A percentile compares a stretch with the other conserved stretches of the same genome.
Evolutionary conservation across 2,113 vertebrate genomes (phyloP).

Genomic region (Aptenodytes patagonicus): DNA sequence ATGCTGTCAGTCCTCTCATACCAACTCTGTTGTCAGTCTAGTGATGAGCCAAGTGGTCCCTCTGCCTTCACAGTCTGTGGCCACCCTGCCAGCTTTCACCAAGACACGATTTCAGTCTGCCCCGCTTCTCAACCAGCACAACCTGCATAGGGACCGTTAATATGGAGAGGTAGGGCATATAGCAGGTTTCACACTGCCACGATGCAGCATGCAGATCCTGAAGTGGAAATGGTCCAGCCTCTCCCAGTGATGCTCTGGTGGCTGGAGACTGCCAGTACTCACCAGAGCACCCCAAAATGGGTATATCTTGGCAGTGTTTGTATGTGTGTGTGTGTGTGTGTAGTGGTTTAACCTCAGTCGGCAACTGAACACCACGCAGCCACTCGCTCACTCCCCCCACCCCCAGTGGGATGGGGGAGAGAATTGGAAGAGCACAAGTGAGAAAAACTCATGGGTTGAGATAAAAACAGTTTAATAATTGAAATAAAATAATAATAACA

Average conservation of each 20-base stretch:
- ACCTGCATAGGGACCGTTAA: rapidly evolving
- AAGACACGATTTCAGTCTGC: background rate
- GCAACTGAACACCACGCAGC: no score
- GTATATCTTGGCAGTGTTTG: no score
- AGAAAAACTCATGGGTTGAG: no score
- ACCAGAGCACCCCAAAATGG: background rate
- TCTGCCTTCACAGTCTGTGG: background rate
- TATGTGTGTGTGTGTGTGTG: no score
- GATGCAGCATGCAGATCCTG: background rate
- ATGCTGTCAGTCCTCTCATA: background rate
- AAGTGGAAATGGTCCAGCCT: background rate
- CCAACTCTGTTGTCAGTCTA: background rate
- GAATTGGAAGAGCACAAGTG: no score
- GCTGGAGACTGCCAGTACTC: background rate
- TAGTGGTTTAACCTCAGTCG: no score
- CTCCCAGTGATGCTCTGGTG: background rate
- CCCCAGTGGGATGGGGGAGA: no score
- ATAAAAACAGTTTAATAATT: no score
- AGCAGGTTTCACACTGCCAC: background rate
- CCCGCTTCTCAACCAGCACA: background rate
- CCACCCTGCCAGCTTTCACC: background rate
- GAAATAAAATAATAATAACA: no score
- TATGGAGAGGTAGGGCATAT: rapidly evolving
- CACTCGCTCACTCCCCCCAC: no score
- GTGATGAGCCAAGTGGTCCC: background rate